A percentile compares a stretch with the other conserved stretches of the same genome.
These are phyloP conservation scores for Cherax quadricarinatus DNA, from an alignment of 1,140 invertebrate genomes.

Conservation along the genomic window DNA sequence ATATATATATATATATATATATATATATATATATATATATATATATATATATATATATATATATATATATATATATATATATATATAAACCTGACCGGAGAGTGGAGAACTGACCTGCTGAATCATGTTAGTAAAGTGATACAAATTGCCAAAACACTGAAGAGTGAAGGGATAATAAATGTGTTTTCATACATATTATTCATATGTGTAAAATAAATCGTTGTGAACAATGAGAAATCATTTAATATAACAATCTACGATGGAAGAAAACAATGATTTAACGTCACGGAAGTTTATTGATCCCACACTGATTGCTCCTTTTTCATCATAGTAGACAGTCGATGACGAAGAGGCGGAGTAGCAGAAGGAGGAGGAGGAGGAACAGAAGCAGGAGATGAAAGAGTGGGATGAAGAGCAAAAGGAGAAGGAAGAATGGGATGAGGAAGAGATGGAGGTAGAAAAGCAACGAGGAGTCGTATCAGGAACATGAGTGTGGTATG, in stretches of 20 bases:
- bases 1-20: no score
- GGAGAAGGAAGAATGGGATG: not conserved
- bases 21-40: no score
- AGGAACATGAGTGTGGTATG: no score
- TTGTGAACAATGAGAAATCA: not conserved
- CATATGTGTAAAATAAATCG: not conserved
- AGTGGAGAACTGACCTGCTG: no score
- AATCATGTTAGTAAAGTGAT: not conserved
- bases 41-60: no score
- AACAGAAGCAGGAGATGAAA: not conserved
- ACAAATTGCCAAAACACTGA: not conserved
- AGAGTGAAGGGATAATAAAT: not conserved
- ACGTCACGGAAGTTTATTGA: not conserved
- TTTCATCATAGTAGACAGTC: no score
- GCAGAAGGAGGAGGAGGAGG: no score
- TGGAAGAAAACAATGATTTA: not conserved
- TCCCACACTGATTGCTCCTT: no score
- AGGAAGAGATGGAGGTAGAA: not conserved
- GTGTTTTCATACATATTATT: not conserved
- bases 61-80: no score
- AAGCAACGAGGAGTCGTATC: not conserved
- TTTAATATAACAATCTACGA: not conserved
- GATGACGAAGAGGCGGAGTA: no score
- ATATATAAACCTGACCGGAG: no score
- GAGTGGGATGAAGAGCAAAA: not conserved